These are phyloP conservation scores for Fregata magnificens DNA, from an alignment of 2,113 vertebrate genomes.

Conservation along the genomic window DNA sequence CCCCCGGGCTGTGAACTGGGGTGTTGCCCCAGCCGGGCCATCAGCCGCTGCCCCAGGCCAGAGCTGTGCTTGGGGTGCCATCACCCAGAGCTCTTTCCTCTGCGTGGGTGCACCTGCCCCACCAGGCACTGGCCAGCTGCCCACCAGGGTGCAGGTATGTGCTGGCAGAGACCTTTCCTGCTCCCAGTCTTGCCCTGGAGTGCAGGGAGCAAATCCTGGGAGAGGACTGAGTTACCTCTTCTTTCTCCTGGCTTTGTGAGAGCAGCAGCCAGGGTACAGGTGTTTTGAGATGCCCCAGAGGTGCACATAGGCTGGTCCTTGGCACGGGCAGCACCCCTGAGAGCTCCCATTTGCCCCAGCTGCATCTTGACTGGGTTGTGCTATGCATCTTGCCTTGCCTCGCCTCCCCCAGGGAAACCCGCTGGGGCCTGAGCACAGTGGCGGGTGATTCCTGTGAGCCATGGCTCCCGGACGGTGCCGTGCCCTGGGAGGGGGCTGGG, in stretches of 20 bases:
- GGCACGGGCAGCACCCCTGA: background rate
- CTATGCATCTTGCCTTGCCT: fast-evolving
- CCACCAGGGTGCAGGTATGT: fast-evolving
- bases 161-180: background rate
- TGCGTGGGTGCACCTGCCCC: fast-evolving
- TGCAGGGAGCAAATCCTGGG: fast-evolving
- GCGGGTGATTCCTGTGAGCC: fast-evolving
- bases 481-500: background rate
- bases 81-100: too few relatives aligned
- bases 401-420: background rate
- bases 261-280: fast-evolving
- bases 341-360: fast-evolving
- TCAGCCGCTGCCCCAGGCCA: fast-evolving
- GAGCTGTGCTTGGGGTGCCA: too few relatives aligned
- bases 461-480: background rate
- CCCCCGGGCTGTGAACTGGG: background rate
- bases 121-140: fast-evolving
- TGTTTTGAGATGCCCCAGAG: background rate
- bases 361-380: background rate
- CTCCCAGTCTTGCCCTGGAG: background rate
- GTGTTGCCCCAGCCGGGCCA: fast-evolving
- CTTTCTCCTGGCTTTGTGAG: background rate
- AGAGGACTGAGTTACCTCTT: background rate
- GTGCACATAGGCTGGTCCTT: fast-evolving
- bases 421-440: fast-evolving